Evolutionary conservation across 2,113 vertebrate species (phyloP).

Genomic region (Gasterosteus nipponicus): DNA sequence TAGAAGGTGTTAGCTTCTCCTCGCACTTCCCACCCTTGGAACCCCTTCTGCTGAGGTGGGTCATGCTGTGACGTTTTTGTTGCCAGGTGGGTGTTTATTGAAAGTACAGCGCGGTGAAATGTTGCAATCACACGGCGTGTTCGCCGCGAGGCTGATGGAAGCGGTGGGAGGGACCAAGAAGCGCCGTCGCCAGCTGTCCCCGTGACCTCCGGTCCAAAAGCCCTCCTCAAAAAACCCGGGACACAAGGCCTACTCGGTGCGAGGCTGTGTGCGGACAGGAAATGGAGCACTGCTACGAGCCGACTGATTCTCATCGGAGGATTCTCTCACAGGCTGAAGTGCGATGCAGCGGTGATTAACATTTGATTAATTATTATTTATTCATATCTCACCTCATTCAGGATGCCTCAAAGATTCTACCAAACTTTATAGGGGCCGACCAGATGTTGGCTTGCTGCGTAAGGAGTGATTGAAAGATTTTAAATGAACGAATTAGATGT

Average conservation of each 20-base stretch:
- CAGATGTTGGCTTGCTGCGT: constrained; percentile 11
- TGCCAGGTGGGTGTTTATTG: constrained; percentile 23
- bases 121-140: constrained; percentile 5
- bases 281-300: not conserved
- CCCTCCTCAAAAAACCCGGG: not conserved
- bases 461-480: constrained; percentile 16
- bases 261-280: too few species aligned
- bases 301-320: constrained; percentile 15
- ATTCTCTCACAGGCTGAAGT: not conserved
- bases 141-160: constrained; percentile 21
- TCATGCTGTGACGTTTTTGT: constrained; percentile 23
- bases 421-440: constrained; percentile 6
- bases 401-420: constrained; percentile 23
- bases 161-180: constrained; percentile 12
- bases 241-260: not conserved
- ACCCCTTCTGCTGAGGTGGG: constrained; percentile 26
- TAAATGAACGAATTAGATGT: constrained; percentile 22
- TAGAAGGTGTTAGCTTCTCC: constrained; percentile 18
- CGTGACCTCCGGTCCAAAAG: not conserved
- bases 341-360: constrained; percentile 17
- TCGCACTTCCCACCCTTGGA: constrained; percentile 35
- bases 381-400: not conserved
- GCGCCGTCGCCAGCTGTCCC: constrained; percentile 14
- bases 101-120: constrained; percentile 16
- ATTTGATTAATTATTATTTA: constrained; percentile 6